Evolutionary conservation across 2,797 vertebrate genomes (phyloP), one percentile per base, ranked within the genome.

Genomic region (Staurois parvus): DNA sequence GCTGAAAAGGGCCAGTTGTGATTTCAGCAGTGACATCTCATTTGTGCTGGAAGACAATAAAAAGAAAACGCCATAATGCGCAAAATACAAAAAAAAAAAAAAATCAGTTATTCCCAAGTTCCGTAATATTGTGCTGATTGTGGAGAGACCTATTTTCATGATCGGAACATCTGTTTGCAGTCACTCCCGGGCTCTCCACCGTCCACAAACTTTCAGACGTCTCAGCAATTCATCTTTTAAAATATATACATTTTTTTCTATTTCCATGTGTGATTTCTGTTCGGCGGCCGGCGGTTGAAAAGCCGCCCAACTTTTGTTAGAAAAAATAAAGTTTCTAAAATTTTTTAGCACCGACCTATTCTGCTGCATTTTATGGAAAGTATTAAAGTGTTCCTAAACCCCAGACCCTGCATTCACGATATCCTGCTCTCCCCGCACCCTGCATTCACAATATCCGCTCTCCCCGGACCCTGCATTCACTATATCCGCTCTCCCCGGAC

Each of bases 41-140:
- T 87, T 83, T 87, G 85, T 87, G 85, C 85, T 83, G 28, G 59
- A 68, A 79, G 85, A 87, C 80, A 87, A 83, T 87, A 83, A 85
- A 84, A 52, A 85, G 79, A 52, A 52, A 48, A 48, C 79, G 85
- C 80, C 75, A 21, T 73, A 87, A 87, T 87, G 85, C 82, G 85
- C 81, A 87, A 87, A 87, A 87, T 87, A 87, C n/a, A 83, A 75
- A 52, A 6, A 52, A 48, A 40, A 4, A 52, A 64, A 64, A 64
- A 64, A 64, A 87, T 73, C 85, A 83, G 85, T 87, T 82, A 87
- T 87, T 87, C 85, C 85, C 85, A 83, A 83, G 85, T 68, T 74
- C 69, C 80, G 32, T 79, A 68, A 83, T 78, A 87, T 87, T 87
- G 81, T 87, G 85, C 85, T 87, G 85, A 87, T 83, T 87, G 81